phyloP scores from a whole-genome alignment of 1,140 invertebrate genomes.

The Drosophila repleta region DNA sequence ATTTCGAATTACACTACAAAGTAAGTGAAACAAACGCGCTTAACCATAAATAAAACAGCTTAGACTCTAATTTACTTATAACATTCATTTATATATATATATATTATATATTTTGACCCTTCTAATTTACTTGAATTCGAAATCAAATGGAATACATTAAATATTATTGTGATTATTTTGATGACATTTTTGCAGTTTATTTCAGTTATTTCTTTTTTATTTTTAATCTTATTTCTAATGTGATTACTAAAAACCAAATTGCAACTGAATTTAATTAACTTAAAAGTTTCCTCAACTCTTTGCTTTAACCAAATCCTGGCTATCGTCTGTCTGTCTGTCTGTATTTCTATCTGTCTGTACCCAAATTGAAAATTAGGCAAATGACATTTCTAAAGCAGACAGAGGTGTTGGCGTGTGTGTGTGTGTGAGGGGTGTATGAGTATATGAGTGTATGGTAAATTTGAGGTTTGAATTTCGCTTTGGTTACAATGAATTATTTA shows the following conservation, averaged over 20 bases:
- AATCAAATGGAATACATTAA: background rate
- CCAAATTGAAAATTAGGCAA: constrained; percentile 58
- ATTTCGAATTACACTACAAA: constrained; percentile 32
- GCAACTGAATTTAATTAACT: background rate
- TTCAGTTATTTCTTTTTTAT: too few relatives aligned
- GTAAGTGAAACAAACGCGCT: constrained; percentile 12
- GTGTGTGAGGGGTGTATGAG: background rate
- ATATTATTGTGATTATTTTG: background rate
- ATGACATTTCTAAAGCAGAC: constrained; percentile 25
- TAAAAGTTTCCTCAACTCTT: background rate
- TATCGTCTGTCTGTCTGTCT: too few relatives aligned
- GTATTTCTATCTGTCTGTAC: constrained; percentile 7
- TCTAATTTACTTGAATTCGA: background rate
- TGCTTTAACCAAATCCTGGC: too few relatives aligned
- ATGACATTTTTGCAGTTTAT: background rate
- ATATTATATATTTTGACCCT: background rate
- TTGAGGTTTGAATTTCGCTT: constrained; percentile 56
- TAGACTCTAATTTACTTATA: constrained; percentile 17
- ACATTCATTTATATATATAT: constrained; percentile 35
- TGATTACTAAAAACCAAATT: too few relatives aligned
- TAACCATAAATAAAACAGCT: constrained; percentile 21
- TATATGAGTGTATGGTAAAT: constrained; percentile 13
- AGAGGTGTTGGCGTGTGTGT: background rate
- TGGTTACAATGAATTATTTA: constrained; percentile 65
- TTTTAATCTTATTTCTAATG: background rate